Evolutionary conservation across 2,888 invertebrate genomes (phyloP).

Genomic region (Sepiola atlantica): DNA sequence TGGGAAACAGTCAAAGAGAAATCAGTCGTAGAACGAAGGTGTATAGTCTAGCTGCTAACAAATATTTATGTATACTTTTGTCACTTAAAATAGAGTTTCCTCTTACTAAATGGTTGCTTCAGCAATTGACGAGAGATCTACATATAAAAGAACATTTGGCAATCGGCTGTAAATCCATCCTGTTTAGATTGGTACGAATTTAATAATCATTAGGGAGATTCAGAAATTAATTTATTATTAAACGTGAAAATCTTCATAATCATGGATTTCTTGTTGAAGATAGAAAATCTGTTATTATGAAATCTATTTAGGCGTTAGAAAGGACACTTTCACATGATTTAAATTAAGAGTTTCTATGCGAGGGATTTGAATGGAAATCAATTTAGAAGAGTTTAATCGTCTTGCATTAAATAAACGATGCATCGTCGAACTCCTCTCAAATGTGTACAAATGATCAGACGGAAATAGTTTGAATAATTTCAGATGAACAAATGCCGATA

Average conservation of each 20-base stretch:
- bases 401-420: neutral
- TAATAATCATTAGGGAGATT: neutral
- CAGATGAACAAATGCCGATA: neutral
- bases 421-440: neutral
- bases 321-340: neutral
- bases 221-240: neutral
- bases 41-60: no score
- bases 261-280: neutral
- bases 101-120: no score
- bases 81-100: no score
- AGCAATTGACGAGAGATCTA: no score
- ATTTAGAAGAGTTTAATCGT: neutral
- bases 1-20: no score
- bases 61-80: no score
- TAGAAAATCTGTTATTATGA: neutral
- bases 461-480: neutral
- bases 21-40: no score
- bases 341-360: neutral
- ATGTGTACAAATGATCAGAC: neutral
- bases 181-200: neutral
- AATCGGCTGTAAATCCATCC: no score
- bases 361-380: neutral
- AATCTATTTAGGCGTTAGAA: neutral
- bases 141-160: no score
- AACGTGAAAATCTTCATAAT: neutral